Evolutionary conservation across 2,888 invertebrate genomes (phyloP).

Genomic region (Theristus sp.): DNA sequence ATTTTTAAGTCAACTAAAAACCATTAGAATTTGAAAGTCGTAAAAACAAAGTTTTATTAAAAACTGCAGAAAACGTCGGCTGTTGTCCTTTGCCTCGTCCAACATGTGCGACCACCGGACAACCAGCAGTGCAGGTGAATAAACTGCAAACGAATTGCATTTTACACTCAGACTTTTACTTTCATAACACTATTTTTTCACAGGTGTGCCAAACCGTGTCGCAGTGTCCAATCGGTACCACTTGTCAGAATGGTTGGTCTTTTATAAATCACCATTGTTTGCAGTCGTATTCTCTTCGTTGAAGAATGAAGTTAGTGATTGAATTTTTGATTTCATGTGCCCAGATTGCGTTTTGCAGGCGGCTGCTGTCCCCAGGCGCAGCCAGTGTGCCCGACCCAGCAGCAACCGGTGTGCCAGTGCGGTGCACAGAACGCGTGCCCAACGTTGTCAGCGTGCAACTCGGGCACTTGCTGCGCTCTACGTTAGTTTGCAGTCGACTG

Average conservation of each 20-base stretch:
- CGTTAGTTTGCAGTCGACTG: not conserved
- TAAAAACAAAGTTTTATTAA: too few species aligned
- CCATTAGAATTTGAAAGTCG: too few species aligned
- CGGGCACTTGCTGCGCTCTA: conserved; percentile 22
- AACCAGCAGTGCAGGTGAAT: not conserved
- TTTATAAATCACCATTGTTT: not conserved
- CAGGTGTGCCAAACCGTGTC: not conserved
- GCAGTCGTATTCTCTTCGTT: too few species aligned
- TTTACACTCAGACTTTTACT: too few species aligned
- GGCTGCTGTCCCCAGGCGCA: conserved; percentile 25
- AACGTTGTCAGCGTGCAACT: conserved; percentile 15
- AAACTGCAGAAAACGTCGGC: not conserved
- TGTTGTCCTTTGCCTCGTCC: conserved; percentile 1
- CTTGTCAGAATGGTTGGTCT: not conserved
- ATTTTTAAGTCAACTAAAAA: not conserved
- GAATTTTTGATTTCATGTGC: too few species aligned
- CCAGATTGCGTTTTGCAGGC: conserved; percentile 3
- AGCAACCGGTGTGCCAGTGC: conserved; percentile 25
- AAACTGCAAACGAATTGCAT: too few species aligned
- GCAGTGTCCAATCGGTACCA: not conserved
- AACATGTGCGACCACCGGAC: not conserved
- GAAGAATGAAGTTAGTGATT: not conserved
- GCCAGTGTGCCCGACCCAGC: conserved; percentile 18
- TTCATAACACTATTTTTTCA: too few species aligned
- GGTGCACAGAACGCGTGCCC: conserved; percentile 23